Conservation (phyloP, 23 tunicate genomes). For the Ciona savignyi region DNA sequence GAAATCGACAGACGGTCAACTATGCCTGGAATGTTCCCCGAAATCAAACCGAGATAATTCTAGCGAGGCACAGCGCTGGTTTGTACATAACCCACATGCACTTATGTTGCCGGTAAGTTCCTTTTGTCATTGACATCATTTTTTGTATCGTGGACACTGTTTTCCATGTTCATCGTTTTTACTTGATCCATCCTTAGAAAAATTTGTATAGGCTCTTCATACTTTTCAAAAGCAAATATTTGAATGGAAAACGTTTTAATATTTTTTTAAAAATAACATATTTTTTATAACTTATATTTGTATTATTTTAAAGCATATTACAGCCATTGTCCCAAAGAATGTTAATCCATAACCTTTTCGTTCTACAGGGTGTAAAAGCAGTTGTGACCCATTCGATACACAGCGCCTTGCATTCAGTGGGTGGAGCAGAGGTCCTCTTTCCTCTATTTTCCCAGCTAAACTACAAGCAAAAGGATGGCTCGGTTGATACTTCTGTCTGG, state of each 20-base stretch:
- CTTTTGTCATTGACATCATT: too few relatives aligned
- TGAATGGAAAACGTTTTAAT: too few relatives aligned
- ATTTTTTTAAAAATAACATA: too few relatives aligned
- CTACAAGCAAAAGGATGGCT: conserved; percentile 59
- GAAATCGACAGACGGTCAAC: conserved; percentile 93
- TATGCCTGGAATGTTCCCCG: conserved; percentile 95
- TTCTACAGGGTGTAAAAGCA: conserved; percentile 86
- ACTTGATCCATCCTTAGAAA: too few relatives aligned
- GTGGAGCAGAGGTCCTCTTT: conserved; percentile 91
- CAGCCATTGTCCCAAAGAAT: too few relatives aligned
- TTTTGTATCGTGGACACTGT: too few relatives aligned
- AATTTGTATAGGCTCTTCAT: too few relatives aligned
- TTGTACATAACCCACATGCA: conserved; percentile 98
- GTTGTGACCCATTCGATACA: conserved; percentile 90
- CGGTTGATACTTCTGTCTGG: conserved; percentile 75
- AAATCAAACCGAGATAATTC: conserved; percentile 30
- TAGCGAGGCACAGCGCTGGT: conserved; percentile 71
- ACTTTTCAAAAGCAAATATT: too few relatives aligned
- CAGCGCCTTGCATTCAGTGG: conserved; percentile 90
- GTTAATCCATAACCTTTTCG: too few relatives aligned
- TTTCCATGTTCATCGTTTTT: too few relatives aligned
- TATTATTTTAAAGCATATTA: too few relatives aligned
- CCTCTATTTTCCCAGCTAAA: conserved; percentile 92
- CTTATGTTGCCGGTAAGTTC: conserved; percentile 84
- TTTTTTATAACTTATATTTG: too few relatives aligned